phyloP scores from a whole-genome alignment of 1,140 invertebrate genomes.

The Scaptomyza graminum region DNA sequence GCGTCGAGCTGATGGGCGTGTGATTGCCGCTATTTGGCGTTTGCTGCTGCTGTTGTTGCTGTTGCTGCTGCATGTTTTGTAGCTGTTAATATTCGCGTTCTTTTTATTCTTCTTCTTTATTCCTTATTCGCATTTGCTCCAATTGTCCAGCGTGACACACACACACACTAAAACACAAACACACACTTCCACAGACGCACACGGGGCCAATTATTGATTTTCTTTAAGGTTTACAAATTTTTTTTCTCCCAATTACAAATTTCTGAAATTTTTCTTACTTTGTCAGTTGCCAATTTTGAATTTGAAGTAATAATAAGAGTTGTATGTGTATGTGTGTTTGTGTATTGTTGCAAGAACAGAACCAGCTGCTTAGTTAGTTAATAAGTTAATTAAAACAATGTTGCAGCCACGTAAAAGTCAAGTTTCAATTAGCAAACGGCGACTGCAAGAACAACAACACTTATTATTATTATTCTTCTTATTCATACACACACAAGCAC shows the following conservation, averaged over 20 bases:
- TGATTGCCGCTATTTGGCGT: conserved; percentile 26
- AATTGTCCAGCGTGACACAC: conserved; percentile 44
- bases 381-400: conserved; percentile 28
- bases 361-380: conserved; percentile 18
- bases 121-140: conserved; percentile 62
- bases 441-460: conserved; percentile 40
- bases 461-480: conserved; percentile 48
- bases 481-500: conserved; percentile 10
- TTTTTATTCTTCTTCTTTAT: conserved; percentile 15
- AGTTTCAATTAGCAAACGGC: conserved; percentile 51
- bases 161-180: conserved; percentile 27
- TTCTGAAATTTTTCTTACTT: conserved; percentile 10
- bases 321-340: conserved; percentile 4
- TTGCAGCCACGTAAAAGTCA: conserved; percentile 37
- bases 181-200: conserved; percentile 29
- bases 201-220: conserved; percentile 75
- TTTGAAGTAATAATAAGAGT: conserved; percentile 15
- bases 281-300: conserved; percentile 26
- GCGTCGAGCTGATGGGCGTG: conserved; percentile 19
- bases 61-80: conserved; percentile 44
- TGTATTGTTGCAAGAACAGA: conserved; percentile 6
- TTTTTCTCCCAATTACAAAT: conserved; percentile 45
- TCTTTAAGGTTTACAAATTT: conserved; percentile 34
- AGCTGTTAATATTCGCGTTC: conserved; percentile 2
- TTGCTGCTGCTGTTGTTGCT: conserved; percentile 36